These are phyloP conservation scores for Lophura nycthemera DNA, from an alignment of 2,113 vertebrate species.

Conservation along the genomic window DNA sequence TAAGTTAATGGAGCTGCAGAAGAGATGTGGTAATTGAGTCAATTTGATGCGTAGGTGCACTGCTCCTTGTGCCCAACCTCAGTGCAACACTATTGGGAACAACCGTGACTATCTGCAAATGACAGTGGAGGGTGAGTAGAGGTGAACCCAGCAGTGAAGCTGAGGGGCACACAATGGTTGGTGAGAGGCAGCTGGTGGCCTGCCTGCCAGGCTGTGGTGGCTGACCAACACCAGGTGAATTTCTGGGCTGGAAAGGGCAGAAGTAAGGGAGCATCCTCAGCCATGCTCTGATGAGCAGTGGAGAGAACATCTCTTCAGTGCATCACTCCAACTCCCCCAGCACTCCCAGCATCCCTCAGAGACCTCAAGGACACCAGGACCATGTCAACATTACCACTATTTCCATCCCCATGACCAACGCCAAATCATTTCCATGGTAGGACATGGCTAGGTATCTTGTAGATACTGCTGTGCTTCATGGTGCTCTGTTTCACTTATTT, in stretches of 20 bases:
- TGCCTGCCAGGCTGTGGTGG: neutral
- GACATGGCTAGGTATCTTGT: neutral
- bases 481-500: neutral
- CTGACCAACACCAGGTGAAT: neutral
- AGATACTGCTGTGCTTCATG: neutral
- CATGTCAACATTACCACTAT: neutral
- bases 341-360: rapidly evolving
- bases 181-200: neutral
- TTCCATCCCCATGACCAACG: neutral
- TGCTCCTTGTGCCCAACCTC: neutral
- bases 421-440: neutral
- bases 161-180: neutral
- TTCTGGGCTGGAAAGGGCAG: neutral
- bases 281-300: rapidly evolving
- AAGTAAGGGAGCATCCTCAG: neutral
- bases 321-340: neutral
- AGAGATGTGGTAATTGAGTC: neutral
- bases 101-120: rapidly evolving
- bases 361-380: neutral
- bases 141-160: neutral
- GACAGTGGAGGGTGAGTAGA: neutral
- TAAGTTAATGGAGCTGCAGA: neutral
- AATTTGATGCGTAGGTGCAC: neutral
- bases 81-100: rapidly evolving
- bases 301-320: neutral